phyloP scores from a whole-genome alignment of 2,113 vertebrate genomes.

The Toxotes chatareus region DNA sequence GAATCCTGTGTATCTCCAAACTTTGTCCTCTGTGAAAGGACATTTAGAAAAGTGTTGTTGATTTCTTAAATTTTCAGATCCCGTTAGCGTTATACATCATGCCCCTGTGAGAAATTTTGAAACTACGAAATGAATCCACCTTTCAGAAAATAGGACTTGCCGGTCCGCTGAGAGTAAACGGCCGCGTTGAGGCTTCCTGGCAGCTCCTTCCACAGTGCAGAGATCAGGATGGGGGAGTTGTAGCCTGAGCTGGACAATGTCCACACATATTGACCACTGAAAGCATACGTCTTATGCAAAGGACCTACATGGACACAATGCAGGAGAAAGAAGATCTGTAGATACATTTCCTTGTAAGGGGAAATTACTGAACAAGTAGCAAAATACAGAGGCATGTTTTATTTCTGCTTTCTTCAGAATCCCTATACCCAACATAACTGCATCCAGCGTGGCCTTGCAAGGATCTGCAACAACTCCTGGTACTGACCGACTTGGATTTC shows the following conservation, averaged over 20 bases:
- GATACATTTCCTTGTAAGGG: background rate
- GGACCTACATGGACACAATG: slow-evolving; percentile 78
- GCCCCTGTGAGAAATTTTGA: background rate
- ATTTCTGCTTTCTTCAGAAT: background rate
- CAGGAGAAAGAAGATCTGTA: background rate
- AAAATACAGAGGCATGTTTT: background rate
- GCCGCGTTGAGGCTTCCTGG: slow-evolving; percentile 87
- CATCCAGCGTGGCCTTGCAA: slow-evolving; percentile 85
- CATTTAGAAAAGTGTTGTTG: background rate
- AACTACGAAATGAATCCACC: slow-evolving; percentile 71
- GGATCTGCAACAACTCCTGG: slow-evolving; percentile 75
- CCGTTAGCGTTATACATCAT: background rate
- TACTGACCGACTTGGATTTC: slow-evolving; percentile 8
- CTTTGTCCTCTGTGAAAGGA: slow-evolving; percentile 80
- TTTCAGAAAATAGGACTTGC: slow-evolving; percentile 88
- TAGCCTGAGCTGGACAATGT: slow-evolving; percentile 82
- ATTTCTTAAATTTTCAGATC: background rate
- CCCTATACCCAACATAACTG: slow-evolving; percentile 85
- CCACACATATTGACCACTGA: slow-evolving; percentile 89
- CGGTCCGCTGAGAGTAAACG: slow-evolving; percentile 87
- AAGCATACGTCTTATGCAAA: slow-evolving; percentile 85
- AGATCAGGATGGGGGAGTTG: slow-evolving; percentile 79
- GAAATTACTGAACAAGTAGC: background rate
- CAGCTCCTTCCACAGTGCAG: slow-evolving; percentile 87
- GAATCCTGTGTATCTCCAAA: slow-evolving; percentile 88